Base-by-base conservation (phyloP, 2,888 invertebrate species). In the Mactromeris polynyma region DNA sequence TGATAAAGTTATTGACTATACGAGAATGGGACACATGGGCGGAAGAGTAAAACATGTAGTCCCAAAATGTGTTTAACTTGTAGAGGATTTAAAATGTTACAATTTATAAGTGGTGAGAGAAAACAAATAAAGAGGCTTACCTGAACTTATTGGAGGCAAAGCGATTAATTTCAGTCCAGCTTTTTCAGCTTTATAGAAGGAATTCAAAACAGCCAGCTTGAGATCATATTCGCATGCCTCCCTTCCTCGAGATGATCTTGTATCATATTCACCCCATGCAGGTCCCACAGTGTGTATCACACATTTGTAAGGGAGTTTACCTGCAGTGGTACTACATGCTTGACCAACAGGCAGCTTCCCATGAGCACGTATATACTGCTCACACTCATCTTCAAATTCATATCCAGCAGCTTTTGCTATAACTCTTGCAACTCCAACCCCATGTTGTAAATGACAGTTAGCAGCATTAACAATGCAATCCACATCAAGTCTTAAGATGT, bases 81-180 rank as follows among this genome's bases (percentile, higher is more conserved):
- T 42, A 42, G 14, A n/a, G n/a, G n/a, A n/a, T n/a, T n/a, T n/a
- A n/a, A n/a, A n/a, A n/a, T n/a, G n/a, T n/a, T n/a, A n/a, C 42
- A 17, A 51, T 51, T 17, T 51, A 9, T n/a, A 51, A 51, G 14
- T 51, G 51, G 2, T 51, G 51, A 51, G 14, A 42, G 51, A 9
- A 51, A 51, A 73, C 0, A 17, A 73, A 7, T 58, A 73, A n/a
- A n/a, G n/a, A n/a, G n/a, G n/a, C 73, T 33, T 89, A 94, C 94
- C 94, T 87, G 94, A 81, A 84, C 93, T 93, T n/a, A 94, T 91
- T 46, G 93, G 90, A 33, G 94, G 93, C 21, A 94, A 78, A 58
- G 91, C 92, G n/a, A 94, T 36, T 21, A 90, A 87, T 17, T 79
- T 79, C 69, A 90, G 69, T 31, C n/a, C 40, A 7, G 40, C 21